Conservation (phyloP, 1,140 invertebrate species). For the Vanessa tameamea region DNA sequence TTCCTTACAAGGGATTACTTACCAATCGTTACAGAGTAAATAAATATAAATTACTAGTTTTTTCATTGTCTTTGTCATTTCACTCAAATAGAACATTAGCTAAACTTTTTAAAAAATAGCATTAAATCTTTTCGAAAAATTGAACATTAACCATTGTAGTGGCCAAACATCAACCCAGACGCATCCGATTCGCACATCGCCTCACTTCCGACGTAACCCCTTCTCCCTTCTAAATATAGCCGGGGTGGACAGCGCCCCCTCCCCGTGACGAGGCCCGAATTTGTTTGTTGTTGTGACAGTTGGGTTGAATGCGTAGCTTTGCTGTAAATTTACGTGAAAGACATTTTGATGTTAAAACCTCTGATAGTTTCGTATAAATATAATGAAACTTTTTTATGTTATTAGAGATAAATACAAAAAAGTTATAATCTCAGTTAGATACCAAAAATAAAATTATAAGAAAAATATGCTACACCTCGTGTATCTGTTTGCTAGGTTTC, state of each 20-base stretch:
- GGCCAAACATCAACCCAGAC: constrained; percentile 6
- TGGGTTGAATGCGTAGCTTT: constrained; percentile 2
- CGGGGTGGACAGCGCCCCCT: not conserved
- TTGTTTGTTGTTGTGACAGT: constrained; percentile 15
- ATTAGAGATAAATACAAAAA: not conserved
- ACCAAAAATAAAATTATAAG: no score
- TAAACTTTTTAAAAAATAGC: not conserved
- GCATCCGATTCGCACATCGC: constrained; percentile 12
- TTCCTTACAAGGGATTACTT: no score
- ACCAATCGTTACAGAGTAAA: no score
- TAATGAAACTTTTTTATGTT: not conserved
- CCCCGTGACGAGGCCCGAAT: constrained; percentile 15
- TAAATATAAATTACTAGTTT: no score
- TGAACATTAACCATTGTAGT: constrained; percentile 2
- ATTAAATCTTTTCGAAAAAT: not conserved
- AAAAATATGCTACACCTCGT: no score
- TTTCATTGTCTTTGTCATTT: no score
- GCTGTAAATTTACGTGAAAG: not conserved
- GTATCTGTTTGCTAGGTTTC: no score
- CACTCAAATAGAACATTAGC: no score
- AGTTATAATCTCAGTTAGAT: no score
- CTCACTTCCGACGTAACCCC: constrained; percentile 18
- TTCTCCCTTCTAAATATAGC: constrained; percentile 4
- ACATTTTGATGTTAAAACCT: not conserved
- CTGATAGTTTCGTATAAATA: not conserved